Base-by-base conservation (phyloP, 2,888 invertebrate species). In the Cephus rjabovi region DNA sequence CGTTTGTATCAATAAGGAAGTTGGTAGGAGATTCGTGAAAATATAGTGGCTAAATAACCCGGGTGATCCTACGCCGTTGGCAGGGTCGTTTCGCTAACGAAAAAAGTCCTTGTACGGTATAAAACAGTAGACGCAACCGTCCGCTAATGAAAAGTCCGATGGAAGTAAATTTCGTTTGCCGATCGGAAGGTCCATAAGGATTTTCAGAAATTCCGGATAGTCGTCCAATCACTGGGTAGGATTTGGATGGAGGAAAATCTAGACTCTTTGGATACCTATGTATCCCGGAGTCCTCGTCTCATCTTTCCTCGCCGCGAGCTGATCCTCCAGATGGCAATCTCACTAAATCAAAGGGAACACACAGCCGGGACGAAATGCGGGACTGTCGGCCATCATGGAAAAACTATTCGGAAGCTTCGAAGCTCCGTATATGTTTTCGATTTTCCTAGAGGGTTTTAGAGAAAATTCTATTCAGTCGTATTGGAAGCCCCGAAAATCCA, bases 241-340 rank as follows among this genome's bases (percentile, higher is more conserved):
- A 77, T 77, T 75, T 70, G 33, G 77, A 40, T 40, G 6, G 15
- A 40, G 15, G 40, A 40, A 40, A 40, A 40, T 15, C 40, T 15
- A 15, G 40, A 40, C 40, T 40, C 40, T 15, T 15, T 15, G 40
- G 40, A 40, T 37, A 74, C 70, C 71, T 74, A 75, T 35, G 69
- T 74, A 77, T 31, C 70, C 75, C 34, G 23, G 35, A 31, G 77
- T 77, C 77, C 77, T 71, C 75, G 77, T 77, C 75, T 77, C 77
- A 74, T 77, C 77, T 75, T 75, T 77, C 75, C 75, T 77, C 70
- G 75, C 77, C 77, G 70, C 77, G 74, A 70, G 75, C 75, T 77
- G 77, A 77, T 77, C 77, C 75, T 74, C 75, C 34, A 40, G 75
- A 77, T 77, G 75, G 74, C 77, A 77, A 77, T 77, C 75, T 77